A percentile compares a stretch with the other conserved stretches of the same genome.
phyloP scores from a whole-genome alignment of 2,797 vertebrate genomes.

The Perodicticus potto region DNA sequence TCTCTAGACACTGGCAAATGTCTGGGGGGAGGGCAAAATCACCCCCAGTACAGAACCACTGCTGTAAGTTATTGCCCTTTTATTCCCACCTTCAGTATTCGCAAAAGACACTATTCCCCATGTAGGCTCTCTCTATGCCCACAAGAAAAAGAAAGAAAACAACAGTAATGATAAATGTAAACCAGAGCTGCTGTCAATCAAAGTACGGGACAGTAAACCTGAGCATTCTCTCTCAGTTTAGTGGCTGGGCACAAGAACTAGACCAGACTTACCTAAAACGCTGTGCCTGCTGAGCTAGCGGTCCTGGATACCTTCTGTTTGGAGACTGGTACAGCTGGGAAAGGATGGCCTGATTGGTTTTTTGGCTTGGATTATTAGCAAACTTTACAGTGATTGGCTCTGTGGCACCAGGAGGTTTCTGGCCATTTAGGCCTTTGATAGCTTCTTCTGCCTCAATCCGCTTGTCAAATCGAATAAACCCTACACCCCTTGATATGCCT shows the following conservation, averaged over 20 bases:
- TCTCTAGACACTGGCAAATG: background rate
- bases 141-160: background rate
- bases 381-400: slow-evolving; percentile 99
- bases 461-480: slow-evolving; percentile 98
- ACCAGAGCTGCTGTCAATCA: background rate
- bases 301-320: slow-evolving; percentile 97
- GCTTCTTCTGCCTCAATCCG: slow-evolving; percentile 98
- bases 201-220: slow-evolving; percentile 28
- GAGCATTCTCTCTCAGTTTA: background rate
- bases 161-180: background rate
- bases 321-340: slow-evolving; percentile 99
- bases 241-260: background rate
- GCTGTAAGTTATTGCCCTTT: background rate
- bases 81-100: background rate
- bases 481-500: slow-evolving; percentile 98
- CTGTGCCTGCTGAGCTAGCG: slow-evolving; percentile 98
- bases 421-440: slow-evolving; percentile 98
- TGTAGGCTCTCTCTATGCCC: slow-evolving; percentile 19
- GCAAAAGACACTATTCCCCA: background rate
- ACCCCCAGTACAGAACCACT: background rate
- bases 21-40: background rate
- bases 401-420: slow-evolving; percentile 96
- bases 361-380: slow-evolving; percentile 99
- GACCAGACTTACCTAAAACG: slow-evolving; percentile 95
- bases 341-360: slow-evolving; percentile 97